A percentile compares a stretch with the other conserved stretches of the same genome.
phyloP scores from a whole-genome alignment of 2,888 invertebrate genomes.

The Steinernema carpocapsae region DNA sequence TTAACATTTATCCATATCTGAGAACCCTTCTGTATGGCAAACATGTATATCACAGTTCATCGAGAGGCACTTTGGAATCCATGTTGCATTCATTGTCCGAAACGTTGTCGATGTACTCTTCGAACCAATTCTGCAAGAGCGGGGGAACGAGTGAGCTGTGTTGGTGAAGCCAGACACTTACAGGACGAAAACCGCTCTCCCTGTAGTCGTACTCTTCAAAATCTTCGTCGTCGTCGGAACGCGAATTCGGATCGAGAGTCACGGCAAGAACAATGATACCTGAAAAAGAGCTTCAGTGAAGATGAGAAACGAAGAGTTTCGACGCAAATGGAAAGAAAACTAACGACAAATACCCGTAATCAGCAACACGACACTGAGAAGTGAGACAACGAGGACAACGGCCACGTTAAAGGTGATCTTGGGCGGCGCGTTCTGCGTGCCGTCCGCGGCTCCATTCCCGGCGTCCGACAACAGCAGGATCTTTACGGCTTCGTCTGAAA shows the following conservation, averaged over 20 bases:
- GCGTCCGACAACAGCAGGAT: slow-evolving; percentile 43
- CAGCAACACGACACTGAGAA: slow-evolving; percentile 48
- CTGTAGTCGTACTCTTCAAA: slow-evolving; percentile 9
- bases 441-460: slow-evolving; percentile 40
- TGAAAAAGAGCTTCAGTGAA: slow-evolving; percentile 3
- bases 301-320: neutral
- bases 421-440: slow-evolving; percentile 28
- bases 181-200: neutral
- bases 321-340: slow-evolving; percentile 38
- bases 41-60: slow-evolving; percentile 24
- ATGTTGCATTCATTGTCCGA: slow-evolving; percentile 8
- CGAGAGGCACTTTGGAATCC: slow-evolving; percentile 16
- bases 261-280: slow-evolving; percentile 41
- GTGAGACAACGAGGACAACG: slow-evolving; percentile 48
- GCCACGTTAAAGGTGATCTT: slow-evolving; percentile 51
- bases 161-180: neutral
- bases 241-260: slow-evolving; percentile 37
- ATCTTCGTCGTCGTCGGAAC: slow-evolving; percentile 12
- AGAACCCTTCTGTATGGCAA: neutral
- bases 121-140: slow-evolving; percentile 11
- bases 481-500: slow-evolving; percentile 45
- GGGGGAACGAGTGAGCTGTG: neutral
- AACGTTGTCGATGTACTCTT: slow-evolving; percentile 7
- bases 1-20: slow-evolving; percentile 19
- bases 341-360: slow-evolving; percentile 56